Evolutionary conservation across 2,888 invertebrate genomes (phyloP), one percentile per base, ranked within the genome.

Genomic region (Caenorhabditis imperialis): DNA sequence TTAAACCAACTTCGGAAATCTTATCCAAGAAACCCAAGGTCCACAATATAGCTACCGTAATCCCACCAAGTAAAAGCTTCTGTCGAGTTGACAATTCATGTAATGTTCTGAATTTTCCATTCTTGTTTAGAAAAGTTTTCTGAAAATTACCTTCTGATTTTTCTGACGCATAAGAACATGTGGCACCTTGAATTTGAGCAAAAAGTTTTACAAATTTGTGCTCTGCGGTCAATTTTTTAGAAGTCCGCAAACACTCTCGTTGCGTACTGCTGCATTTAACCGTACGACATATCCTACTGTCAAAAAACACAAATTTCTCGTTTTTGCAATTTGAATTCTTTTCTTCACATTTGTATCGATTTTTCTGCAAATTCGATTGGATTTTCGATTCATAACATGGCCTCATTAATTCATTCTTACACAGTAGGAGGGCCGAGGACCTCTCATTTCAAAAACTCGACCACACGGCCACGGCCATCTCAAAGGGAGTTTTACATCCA

Each of bases 11-110:
- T 50, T 71, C 71, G 45, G 37, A 35, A 2, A 62, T n/a, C 22
- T 50, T 48, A 30, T 71, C 71, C 1, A 63, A n/a, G 18, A 63
- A 2, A 10, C 71, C 71, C 3, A 33, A 10, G 16, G 42, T n/a
- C 61, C 62, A 71, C 2, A 57, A 22, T 16, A 45, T 0, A 23
- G 22, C n/a, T 10, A 71, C 44, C 4, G 55, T 25, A 27, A 37
- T 14, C 23, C 50, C 50, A 5, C 57, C 14, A 14, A 50, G 3
- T 12, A 37, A 6, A 14, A 38, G 8, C n/a, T 54, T 54, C 38
- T 60, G 37, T 1, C 27, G 47, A 1, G 45, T 10, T 14, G 53
- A 45, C 14, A 40, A 23, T 22, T 53, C 42, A 16, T 27, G 20
- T 5, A 22, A 47, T 8, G 0, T 16, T 53, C 54, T 51, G 47